Base-by-base conservation (phyloP, 2,113 vertebrate genomes). In the Lucifuga dentata region DNA sequence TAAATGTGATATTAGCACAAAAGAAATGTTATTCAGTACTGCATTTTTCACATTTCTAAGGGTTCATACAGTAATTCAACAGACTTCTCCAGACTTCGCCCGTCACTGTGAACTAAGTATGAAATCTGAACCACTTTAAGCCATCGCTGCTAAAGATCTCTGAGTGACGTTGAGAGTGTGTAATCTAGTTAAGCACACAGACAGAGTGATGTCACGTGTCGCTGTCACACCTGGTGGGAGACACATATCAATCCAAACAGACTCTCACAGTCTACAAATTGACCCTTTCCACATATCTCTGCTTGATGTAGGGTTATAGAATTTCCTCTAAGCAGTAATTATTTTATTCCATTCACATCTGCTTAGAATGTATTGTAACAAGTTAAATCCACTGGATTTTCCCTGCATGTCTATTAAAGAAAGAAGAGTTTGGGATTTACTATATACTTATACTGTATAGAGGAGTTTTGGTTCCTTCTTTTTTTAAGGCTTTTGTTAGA, bases 161-260 rank as follows among this genome's bases (percentile, higher is more conserved):
- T 24, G 13, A 61, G 76, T 40, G 24, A 21, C 70, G 75, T 58
- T 70, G 24, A 66, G 67, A 72, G 68, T 50, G 66, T 84, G 68
- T 76, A 82, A 84, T 82, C 74, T 79, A 72, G 51, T 68, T 40
- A 68, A 78, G 78, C 61, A 73, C 78, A 83, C 74, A 75, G 81
- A 82, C 88, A 45, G 71, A 81, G 49, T 78, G 80, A 84, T 83
- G 80, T 87, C 87, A 91, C 72, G 68, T 74, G 77, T 67, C 78
- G 41, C 62, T 64, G 70, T 84, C 76, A 80, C 81, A 81, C 80
- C 73, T 85, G 64, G 69, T 45, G 45, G 8, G 13, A 12, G 6
- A 11, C 44, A 63, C 1, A 24, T 73, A 86, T 88, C 52, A 72
- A 65, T 84, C 68, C 68, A 88, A 84, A 90, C 70, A 74, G 58